These are phyloP conservation scores for Saccostrea glomerata DNA, from an alignment of 1,140 invertebrate species.

Conservation along the genomic window DNA sequence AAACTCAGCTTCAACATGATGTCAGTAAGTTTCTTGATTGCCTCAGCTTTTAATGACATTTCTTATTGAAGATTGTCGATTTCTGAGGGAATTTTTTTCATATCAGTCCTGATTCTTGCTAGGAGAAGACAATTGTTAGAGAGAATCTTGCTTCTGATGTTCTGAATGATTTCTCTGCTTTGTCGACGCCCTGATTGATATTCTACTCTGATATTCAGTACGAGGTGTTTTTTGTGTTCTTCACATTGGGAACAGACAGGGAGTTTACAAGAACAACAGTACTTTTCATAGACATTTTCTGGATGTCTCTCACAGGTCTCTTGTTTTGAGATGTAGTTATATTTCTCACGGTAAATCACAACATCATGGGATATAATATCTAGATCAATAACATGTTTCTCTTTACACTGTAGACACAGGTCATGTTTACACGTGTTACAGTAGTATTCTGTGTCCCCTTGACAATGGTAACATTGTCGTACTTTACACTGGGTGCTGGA, in stretches of 20 bases:
- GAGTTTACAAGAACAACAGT: background rate
- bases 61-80: background rate
- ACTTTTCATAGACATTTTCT: background rate
- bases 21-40: background rate
- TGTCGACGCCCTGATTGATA: background rate
- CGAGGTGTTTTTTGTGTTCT: background rate
- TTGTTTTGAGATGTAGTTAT: background rate
- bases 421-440: background rate
- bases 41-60: background rate
- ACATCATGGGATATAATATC: background rate
- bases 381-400: background rate
- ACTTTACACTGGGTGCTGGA: no score
- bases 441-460: background rate
- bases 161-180: background rate
- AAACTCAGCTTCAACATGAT: background rate
- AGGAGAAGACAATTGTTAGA: background rate
- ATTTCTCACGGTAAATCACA: background rate
- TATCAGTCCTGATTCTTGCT: background rate
- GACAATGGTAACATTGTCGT: background rate
- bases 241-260: background rate
- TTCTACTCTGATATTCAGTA: background rate
- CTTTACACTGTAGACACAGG: background rate
- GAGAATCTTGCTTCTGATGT: background rate
- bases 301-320: background rate
- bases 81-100: background rate